Percentiles rank a stretch among this genome's conserved stretches.
Evolutionary conservation across 2,888 invertebrate species (phyloP).

Genomic region (Helleia helle): DNA sequence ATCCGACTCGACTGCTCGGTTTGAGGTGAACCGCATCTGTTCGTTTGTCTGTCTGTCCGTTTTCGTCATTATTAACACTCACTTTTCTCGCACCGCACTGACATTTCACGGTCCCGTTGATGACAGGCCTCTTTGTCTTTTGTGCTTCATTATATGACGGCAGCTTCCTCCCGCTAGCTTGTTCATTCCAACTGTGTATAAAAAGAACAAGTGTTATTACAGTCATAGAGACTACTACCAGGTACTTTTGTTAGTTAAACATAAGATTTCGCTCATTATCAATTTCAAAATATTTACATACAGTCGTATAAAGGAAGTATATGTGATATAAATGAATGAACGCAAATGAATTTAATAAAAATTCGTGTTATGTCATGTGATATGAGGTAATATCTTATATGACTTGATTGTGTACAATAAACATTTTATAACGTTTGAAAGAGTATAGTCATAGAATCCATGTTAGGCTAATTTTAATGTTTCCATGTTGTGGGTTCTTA

Average conservation of each 20-base stretch:
- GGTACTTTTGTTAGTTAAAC: neutral
- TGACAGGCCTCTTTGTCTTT: slow-evolving; percentile 64
- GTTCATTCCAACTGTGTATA: slow-evolving; percentile 69
- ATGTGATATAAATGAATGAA: too few species aligned
- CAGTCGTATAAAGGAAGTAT: too few species aligned
- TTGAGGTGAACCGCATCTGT: slow-evolving; percentile 46
- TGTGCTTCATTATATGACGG: slow-evolving; percentile 70
- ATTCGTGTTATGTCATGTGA: too few species aligned
- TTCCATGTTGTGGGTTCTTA: too few species aligned
- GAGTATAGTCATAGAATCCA: too few species aligned
- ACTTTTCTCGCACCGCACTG: slow-evolving; percentile 60
- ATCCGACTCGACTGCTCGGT: slow-evolving; percentile 62
- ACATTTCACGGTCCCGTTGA: slow-evolving; percentile 60
- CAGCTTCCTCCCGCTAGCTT: slow-evolving; percentile 66
- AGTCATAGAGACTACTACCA: neutral
- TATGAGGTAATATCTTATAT: too few species aligned
- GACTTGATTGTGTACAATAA: too few species aligned
- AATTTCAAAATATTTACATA: neutral
- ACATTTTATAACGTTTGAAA: too few species aligned
- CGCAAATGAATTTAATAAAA: too few species aligned
- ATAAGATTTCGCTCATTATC: neutral
- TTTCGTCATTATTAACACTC: slow-evolving; percentile 43
- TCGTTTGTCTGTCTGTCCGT: slow-evolving; percentile 36
- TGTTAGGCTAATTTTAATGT: too few species aligned
- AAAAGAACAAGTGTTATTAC: slow-evolving; percentile 16